Base-by-base conservation (phyloP, 2,113 vertebrate species). In the Pongo abelii region DNA sequence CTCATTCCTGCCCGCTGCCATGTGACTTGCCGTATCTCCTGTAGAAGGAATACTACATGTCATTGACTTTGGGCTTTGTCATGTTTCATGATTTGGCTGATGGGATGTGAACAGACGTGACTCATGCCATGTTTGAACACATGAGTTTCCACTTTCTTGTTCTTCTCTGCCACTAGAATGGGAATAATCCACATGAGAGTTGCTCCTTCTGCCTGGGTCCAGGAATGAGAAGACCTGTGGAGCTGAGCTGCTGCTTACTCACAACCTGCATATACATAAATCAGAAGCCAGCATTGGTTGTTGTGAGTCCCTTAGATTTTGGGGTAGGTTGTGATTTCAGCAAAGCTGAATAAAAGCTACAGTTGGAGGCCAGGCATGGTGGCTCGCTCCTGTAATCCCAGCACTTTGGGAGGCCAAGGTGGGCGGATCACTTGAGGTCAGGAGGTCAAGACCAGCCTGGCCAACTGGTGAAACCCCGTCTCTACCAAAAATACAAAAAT, bases 81-180 rank as follows among this genome's bases (percentile, higher is more conserved):
- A 52, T 90, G 38, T 87, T 91, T 94, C 61, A 38, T 84, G 52
- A 84, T 86, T 92, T 94, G 91, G 61, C 75, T 13, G n/a, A 74
- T 32, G n/a, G 67, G 23, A 38, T 70, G 35, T 93, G 77, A 94
- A 78, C 35, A 89, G 79, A 74, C 67, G 59, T 84, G 59, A 93
- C 70, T 87, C 35, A 69, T n/a, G n/a, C 74, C 59, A 20, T 84
- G 52, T 85, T 48, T 77, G 9, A 69, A 11, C 7, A 17, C 52
- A 48, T 77, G 83, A 89, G 40, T 93, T 78, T 93, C 80, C 23
- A 84, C 48, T 80, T 93, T 64, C 38, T 83, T 70, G 3, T 90
- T 88, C 59, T 84, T 91, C 46, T 83, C n/a, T 86, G 70, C 43
- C 20, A 6, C 64, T 32, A 50, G 87, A 55, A 57, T 78, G 38